These are phyloP conservation scores for Balaenoptera acutorostrata DNA, from an alignment of 2,113 vertebrate genomes.

Conservation along the genomic window DNA sequence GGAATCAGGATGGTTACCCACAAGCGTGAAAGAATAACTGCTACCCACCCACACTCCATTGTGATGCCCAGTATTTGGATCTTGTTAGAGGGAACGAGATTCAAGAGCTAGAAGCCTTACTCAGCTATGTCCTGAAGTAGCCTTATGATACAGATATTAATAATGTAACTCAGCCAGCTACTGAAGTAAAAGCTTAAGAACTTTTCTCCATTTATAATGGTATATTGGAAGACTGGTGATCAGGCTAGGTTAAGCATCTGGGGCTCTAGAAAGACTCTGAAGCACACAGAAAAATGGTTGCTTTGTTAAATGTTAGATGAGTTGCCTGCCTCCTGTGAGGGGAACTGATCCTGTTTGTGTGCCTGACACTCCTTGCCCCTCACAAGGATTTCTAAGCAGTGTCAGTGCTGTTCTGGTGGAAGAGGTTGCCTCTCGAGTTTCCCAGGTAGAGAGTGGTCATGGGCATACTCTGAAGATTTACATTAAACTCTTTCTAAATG, in stretches of 20 bases:
- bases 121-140: neutral
- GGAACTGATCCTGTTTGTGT: neutral
- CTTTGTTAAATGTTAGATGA: neutral
- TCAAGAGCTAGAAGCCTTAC: neutral
- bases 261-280: neutral
- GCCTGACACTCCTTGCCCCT: neutral
- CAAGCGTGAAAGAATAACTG: neutral
- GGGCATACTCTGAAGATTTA: neutral
- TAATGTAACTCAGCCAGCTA: neutral
- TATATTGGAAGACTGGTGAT: neutral
- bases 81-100: neutral
- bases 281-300: neutral
- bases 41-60: neutral
- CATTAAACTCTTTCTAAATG: neutral
- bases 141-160: neutral
- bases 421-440: neutral
- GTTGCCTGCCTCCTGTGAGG: neutral
- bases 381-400: neutral
- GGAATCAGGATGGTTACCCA: neutral
- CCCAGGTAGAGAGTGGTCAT: neutral
- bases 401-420: neutral
- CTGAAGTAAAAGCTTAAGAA: constrained; percentile 19
- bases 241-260: neutral
- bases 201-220: neutral
- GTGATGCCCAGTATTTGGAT: neutral